Evolutionary conservation across 2,797 vertebrate genomes (phyloP).

Genomic region (Bryconaethiops microstoma): DNA sequence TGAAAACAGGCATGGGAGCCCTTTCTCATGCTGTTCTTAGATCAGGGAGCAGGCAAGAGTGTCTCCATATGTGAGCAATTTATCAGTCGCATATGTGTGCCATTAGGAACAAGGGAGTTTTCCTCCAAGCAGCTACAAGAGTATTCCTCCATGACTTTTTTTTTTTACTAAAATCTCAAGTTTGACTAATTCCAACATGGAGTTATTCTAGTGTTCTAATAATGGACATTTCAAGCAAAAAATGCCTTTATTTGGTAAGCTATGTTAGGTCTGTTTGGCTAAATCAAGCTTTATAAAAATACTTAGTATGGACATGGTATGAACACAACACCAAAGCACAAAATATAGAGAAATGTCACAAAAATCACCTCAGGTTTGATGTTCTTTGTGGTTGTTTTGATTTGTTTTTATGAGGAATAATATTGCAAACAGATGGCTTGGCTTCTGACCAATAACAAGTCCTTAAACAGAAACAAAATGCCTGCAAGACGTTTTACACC

Average conservation of each 20-base stretch:
- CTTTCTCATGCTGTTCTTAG: neutral
- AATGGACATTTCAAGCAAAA: neutral
- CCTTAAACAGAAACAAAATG: constrained; percentile 44
- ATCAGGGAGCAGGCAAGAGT: constrained; percentile 37
- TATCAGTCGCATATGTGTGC: constrained; percentile 15
- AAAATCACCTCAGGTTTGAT: neutral
- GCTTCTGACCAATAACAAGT: constrained; percentile 40
- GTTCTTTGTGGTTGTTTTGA: neutral
- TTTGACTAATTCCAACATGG: neutral
- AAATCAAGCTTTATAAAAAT: neutral
- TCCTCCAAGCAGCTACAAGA: neutral
- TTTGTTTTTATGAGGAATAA: constrained; percentile 27
- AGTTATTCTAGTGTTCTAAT: neutral
- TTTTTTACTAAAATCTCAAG: constrained; percentile 1
- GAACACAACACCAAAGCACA: neutral
- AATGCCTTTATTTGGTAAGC: neutral
- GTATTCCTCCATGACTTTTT: neutral
- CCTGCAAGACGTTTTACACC: constrained; percentile 40
- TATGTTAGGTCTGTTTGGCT: neutral
- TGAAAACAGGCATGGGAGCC: constrained; percentile 7
- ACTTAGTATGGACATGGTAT: neutral
- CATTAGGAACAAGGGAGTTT: constrained; percentile 25
- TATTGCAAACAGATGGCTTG: constrained; percentile 45
- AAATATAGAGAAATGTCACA: neutral
- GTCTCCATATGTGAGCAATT: constrained; percentile 31